phyloP scores from a whole-genome alignment of 2,888 invertebrate species.

The Parascotia fuliginaria region DNA sequence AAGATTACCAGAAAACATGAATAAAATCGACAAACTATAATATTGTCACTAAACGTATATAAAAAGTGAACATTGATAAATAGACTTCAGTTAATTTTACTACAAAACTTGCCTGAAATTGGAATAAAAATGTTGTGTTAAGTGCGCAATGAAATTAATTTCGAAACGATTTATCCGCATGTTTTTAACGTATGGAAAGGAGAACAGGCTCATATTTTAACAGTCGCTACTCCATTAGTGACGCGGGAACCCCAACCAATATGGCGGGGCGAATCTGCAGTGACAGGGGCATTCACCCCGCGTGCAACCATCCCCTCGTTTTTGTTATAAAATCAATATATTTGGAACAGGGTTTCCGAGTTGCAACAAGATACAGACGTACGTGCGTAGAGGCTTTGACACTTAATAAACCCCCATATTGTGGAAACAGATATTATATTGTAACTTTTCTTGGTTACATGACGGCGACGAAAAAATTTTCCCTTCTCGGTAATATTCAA shows the following conservation, averaged over 20 bases:
- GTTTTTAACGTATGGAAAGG: conserved; percentile 72
- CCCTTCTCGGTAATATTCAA: not conserved
- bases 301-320: conserved; percentile 81
- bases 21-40: too few species aligned
- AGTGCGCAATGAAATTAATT: conserved; percentile 51
- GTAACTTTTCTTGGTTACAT: not conserved
- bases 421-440: not conserved
- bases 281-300: conserved; percentile 83
- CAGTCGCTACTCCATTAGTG: conserved; percentile 80
- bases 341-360: conserved; percentile 69
- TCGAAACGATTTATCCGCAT: conserved; percentile 55
- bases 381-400: conserved; percentile 32
- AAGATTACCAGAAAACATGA: too few species aligned
- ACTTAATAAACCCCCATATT: conserved; percentile 31
- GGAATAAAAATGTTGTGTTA: conserved; percentile 8
- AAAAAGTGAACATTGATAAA: not conserved
- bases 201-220: conserved; percentile 79
- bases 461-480: not conserved
- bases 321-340: conserved; percentile 85
- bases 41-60: too few species aligned
- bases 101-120: conserved; percentile 2
- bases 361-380: conserved; percentile 58
- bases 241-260: conserved; percentile 78
- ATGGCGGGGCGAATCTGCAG: conserved; percentile 80
- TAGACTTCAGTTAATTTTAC: not conserved